phyloP scores from a whole-genome alignment of 2,113 vertebrate genomes.

The Epinephelus lanceolatus region DNA sequence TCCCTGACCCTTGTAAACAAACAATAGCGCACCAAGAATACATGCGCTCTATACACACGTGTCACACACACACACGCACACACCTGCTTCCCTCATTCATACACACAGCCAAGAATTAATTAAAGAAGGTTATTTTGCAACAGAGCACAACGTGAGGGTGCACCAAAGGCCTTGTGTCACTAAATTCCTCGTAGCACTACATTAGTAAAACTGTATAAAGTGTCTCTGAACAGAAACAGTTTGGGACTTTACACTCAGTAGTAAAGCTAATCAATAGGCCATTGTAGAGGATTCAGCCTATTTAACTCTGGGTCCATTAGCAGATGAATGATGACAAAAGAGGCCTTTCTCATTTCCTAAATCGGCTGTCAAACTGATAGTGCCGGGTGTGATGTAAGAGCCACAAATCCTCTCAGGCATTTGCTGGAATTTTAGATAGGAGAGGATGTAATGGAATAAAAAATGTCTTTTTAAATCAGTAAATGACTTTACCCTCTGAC shows the following conservation, averaged over 20 bases:
- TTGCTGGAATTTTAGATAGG: conserved; percentile 28
- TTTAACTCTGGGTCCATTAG: conserved; percentile 42
- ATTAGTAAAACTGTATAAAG: background rate
- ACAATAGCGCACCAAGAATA: background rate
- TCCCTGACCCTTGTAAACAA: conserved; percentile 26
- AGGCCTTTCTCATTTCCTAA: conserved; percentile 50
- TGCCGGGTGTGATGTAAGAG: conserved; percentile 35
- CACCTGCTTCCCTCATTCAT: background rate
- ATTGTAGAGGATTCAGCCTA: conserved; percentile 21
- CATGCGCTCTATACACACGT: background rate
- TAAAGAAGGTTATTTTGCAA: conserved; percentile 17
- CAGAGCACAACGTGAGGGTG: conserved; percentile 5
- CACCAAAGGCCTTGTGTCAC: conserved; percentile 2
- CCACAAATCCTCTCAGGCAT: conserved; percentile 43
- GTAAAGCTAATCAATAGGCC: conserved; percentile 13
- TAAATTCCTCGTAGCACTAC: background rate
- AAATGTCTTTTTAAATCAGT: background rate
- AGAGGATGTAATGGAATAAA: conserved; percentile 26
- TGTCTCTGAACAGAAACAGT: background rate
- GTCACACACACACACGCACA: background rate
- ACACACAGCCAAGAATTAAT: conserved; percentile 22
- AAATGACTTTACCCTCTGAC: background rate
- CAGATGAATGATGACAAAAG: conserved; percentile 54
- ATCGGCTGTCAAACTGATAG: conserved; percentile 29
- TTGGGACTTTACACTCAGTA: conserved; percentile 2